Percentiles rank a stretch among this genome's conserved stretches.
Evolutionary conservation across 2,888 invertebrate genomes (phyloP).

Genomic region (Argyresthia goedartella): DNA sequence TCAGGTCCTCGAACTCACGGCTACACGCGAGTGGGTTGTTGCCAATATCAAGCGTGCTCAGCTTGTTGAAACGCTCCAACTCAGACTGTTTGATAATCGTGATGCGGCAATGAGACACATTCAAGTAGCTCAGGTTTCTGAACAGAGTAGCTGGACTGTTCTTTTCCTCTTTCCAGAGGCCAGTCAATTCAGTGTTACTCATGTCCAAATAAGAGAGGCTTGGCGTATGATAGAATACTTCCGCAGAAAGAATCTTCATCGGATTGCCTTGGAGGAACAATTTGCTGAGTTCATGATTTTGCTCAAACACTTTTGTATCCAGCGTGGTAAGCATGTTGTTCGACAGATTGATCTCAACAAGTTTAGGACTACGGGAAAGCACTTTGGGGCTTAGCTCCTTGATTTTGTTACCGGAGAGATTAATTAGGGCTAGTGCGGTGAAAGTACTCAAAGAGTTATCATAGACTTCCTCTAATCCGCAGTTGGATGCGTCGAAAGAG

Average conservation of each 20-base stretch:
- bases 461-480: slow-evolving; percentile 74
- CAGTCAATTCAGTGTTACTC: slow-evolving; percentile 76
- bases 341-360: slow-evolving; percentile 79
- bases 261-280: slow-evolving; percentile 82
- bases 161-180: slow-evolving; percentile 74
- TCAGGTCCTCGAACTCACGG: slow-evolving; percentile 75
- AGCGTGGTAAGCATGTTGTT: slow-evolving; percentile 76
- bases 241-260: slow-evolving; percentile 74
- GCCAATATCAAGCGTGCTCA: slow-evolving; percentile 72
- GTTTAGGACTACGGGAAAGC: slow-evolving; percentile 66
- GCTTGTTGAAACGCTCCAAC: slow-evolving; percentile 67
- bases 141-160: slow-evolving; percentile 53
- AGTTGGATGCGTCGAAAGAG: slow-evolving; percentile 80
- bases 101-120: slow-evolving; percentile 73
- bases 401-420: slow-evolving; percentile 77
- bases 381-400: slow-evolving; percentile 66
- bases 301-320: slow-evolving; percentile 73
- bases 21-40: slow-evolving; percentile 79
- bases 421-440: slow-evolving; percentile 76
- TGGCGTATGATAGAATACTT: slow-evolving; percentile 74
- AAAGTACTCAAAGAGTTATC: slow-evolving; percentile 78
- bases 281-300: slow-evolving; percentile 75
- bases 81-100: slow-evolving; percentile 69
- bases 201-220: slow-evolving; percentile 77
- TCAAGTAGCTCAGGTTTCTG: slow-evolving; percentile 68